Base-by-base conservation (phyloP, 37 sponge, comb jelly and placozoan genomes). In the Crambe crambe region DNA sequence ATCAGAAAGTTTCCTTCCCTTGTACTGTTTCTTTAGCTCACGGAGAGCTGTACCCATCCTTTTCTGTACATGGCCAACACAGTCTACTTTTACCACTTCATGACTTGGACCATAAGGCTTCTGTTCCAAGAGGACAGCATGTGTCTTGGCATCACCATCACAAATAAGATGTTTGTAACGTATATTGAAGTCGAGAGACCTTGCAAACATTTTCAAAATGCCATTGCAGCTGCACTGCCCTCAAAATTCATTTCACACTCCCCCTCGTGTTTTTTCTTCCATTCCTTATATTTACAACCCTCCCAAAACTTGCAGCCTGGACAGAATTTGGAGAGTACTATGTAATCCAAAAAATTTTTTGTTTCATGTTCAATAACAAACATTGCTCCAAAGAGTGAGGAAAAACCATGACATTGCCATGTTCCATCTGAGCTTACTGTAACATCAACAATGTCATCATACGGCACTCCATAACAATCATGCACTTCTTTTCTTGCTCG, bases 41-140 rank as follows among this genome's bases (percentile, higher is more conserved):
- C 83, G 21, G 3, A 82, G 30, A 17, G 62, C 40, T 62, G 56
- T 74, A 43, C 83, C 83, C 66, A 82, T 73, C 30, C 56, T 47
- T 25, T 73, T 82, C 47, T 82, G 83, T 1, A 82, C 67, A 29
- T 82, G 83, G 0, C 74, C 83, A 2, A 82, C 54, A 40, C 83
- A 82, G 72, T 82, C 83, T 3, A 20, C 30, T 64, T 73, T 82
- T 27, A 43, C 41, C 0, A 82, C 72, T 61, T 25, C 61, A 0
- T 54, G 22, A 23, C 73, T 74, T 34, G 47, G 12, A 37, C 83
- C 83, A 74, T 82, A 74, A 3, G 74, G 83, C 42, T 74, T 42
- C 67, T 82, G 38, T 31, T 74, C 34, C 47, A 36, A 23, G 3
- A 73, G 36, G 31, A 44, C 4, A 1, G 66, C 8, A 39, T 78